phyloP scores from a whole-genome alignment of 2,113 vertebrate genomes.

The Donacobius atricapilla region DNA sequence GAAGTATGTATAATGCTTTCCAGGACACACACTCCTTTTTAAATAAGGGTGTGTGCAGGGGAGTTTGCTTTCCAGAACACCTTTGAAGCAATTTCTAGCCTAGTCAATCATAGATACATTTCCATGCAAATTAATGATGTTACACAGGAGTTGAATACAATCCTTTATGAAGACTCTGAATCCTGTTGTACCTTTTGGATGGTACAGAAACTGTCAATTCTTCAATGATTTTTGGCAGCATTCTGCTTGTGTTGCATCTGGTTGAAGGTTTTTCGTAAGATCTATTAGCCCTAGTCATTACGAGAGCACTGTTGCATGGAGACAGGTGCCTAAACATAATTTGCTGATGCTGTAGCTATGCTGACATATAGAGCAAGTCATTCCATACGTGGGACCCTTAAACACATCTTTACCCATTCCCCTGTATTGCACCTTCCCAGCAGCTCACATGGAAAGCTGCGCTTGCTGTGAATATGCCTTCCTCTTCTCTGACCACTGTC shows the following conservation, averaged over 20 bases:
- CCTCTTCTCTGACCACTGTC: background rate
- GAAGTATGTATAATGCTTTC: background rate
- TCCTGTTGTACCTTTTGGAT: background rate
- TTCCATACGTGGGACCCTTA: accelerated
- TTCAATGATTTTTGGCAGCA: background rate
- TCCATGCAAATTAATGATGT: background rate
- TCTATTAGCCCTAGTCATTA: background rate
- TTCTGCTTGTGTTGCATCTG: background rate
- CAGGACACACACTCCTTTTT: background rate
- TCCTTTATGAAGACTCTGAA: background rate
- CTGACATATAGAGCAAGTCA: background rate
- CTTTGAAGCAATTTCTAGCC: background rate
- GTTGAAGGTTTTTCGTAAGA: background rate
- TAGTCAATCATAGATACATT: background rate
- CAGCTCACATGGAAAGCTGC: background rate
- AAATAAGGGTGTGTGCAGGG: background rate
- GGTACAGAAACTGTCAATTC: background rate
- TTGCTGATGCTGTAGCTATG: background rate
- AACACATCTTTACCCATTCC: accelerated
- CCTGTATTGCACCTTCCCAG: background rate
- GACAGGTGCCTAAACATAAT: background rate
- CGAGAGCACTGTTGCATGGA: background rate
- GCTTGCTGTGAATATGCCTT: background rate
- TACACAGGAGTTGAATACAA: background rate
- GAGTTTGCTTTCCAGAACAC: background rate